These are phyloP conservation scores for Drosophila pandora DNA, from an alignment of 1,140 invertebrate species.

Conservation along the genomic window DNA sequence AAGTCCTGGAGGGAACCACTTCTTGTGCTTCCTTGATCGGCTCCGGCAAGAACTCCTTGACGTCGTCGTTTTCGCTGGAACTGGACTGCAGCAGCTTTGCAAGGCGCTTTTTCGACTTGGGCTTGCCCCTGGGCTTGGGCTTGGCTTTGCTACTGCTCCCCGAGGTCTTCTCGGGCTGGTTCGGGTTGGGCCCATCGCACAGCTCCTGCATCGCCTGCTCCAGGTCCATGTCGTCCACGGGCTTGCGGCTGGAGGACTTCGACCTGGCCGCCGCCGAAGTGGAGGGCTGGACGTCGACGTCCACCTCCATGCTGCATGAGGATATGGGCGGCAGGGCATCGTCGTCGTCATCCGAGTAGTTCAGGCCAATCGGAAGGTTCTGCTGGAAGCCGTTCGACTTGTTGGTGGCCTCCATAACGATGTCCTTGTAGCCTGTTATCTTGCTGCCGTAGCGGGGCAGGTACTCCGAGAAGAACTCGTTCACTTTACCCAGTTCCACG, in stretches of 20 bases:
- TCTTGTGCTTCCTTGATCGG: background rate
- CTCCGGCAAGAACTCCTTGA: background rate
- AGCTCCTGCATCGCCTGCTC: constrained; percentile 59
- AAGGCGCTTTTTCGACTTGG: constrained; percentile 4
- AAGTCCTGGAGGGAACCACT: background rate
- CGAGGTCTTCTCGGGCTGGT: background rate
- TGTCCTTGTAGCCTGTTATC: constrained; percentile 49
- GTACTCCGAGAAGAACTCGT: constrained; percentile 52
- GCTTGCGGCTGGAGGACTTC: background rate
- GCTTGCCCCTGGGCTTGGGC: background rate
- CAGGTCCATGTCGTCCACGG: constrained; percentile 43
- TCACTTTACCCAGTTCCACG: constrained; percentile 21
- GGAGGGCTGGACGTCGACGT: constrained; percentile 12
- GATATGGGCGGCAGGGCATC: constrained; percentile 2
- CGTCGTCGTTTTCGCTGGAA: constrained; percentile 19
- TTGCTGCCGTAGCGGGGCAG: constrained; percentile 63
- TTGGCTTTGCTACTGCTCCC: constrained; percentile 12
- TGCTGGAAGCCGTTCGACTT: constrained; percentile 58
- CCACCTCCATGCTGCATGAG: background rate
- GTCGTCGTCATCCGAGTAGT: constrained; percentile 57
- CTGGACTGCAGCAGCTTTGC: constrained; percentile 1
- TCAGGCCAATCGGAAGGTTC: constrained; percentile 61
- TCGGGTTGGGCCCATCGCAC: constrained; percentile 22
- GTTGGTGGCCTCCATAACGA: constrained; percentile 49
- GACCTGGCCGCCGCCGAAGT: constrained; percentile 15